These are phyloP conservation scores for Pogonocichla stellata DNA, from an alignment of 2,113 vertebrate genomes.

Conservation along the genomic window DNA sequence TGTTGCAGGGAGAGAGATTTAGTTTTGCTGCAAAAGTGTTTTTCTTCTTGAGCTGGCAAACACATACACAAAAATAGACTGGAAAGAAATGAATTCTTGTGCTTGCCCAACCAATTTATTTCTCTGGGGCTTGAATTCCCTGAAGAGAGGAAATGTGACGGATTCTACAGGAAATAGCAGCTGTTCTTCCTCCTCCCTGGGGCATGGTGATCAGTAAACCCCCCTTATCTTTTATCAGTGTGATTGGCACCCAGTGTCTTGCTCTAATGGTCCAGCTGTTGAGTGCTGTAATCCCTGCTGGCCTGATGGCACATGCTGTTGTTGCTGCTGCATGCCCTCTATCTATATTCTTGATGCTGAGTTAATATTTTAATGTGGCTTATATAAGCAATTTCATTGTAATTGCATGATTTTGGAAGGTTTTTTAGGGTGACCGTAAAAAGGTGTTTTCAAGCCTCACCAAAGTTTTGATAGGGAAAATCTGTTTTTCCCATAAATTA, in stretches of 20 bases:
- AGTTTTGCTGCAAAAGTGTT: neutral
- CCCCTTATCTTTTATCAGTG: neutral
- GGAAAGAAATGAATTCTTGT: slow-evolving; percentile 17
- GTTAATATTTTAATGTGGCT: neutral
- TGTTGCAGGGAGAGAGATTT: neutral
- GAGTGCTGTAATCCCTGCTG: neutral
- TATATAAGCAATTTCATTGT: neutral
- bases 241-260: slow-evolving; percentile 40
- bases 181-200: slow-evolving; percentile 41
- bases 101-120: slow-evolving; percentile 9
- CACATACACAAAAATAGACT: neutral
- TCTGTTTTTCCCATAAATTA: neutral
- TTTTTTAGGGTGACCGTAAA: slow-evolving; percentile 4
- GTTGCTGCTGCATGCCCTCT: neutral
- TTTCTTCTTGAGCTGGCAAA: slow-evolving; percentile 33
- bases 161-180: slow-evolving; percentile 49
- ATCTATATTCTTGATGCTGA: neutral
- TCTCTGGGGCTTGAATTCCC: slow-evolving; percentile 47
- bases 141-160: slow-evolving; percentile 4
- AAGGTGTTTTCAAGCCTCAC: neutral
- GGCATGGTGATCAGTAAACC: neutral
- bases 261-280: slow-evolving; percentile 10
- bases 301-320: neutral
- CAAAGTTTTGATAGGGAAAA: neutral
- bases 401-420: neutral